Evolutionary conservation across 2,888 invertebrate genomes (phyloP).

Genomic region (Ctenicera cuprea): DNA sequence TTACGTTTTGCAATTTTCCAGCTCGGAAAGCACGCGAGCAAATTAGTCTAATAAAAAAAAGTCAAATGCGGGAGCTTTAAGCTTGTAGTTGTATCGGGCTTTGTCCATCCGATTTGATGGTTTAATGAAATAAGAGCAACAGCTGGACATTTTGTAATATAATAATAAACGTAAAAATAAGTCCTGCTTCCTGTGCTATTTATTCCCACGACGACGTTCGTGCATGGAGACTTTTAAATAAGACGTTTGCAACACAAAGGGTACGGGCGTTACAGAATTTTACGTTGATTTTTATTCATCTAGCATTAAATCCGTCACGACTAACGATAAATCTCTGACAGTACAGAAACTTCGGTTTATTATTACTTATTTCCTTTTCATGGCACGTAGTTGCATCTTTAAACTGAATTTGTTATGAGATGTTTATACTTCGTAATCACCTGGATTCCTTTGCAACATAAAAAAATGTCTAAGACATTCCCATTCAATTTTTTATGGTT

Average conservation of each 20-base stretch:
- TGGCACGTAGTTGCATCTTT: conserved; percentile 42
- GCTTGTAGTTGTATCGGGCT: background rate
- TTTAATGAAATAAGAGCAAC: conserved; percentile 22
- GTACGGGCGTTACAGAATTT: conserved; percentile 51
- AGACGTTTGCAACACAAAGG: conserved; percentile 48
- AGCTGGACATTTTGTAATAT: conserved; percentile 37
- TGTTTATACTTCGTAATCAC: background rate
- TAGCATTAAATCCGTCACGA: conserved; percentile 51
- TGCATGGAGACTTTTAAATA: conserved; percentile 47
- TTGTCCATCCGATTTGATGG: background rate
- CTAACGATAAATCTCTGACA: conserved; percentile 48
- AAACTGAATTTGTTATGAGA: conserved; percentile 18
- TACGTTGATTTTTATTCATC: conserved; percentile 48
- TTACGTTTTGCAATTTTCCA: background rate
- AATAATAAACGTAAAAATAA: conserved; percentile 43
- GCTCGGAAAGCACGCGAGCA: background rate
- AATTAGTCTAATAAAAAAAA: background rate
- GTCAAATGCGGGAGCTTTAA: background rate
- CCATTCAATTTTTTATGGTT: too few species aligned
- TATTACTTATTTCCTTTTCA: conserved; percentile 41
- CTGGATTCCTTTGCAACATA: background rate
- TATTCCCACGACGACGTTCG: conserved; percentile 53
- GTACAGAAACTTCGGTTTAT: conserved; percentile 43
- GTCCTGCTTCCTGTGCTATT: conserved; percentile 44
- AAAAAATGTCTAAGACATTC: too few species aligned